Evolutionary conservation across 2,113 vertebrate species (phyloP), one percentile per base, ranked within the genome.

Genomic region (Leucosticte australis): DNA sequence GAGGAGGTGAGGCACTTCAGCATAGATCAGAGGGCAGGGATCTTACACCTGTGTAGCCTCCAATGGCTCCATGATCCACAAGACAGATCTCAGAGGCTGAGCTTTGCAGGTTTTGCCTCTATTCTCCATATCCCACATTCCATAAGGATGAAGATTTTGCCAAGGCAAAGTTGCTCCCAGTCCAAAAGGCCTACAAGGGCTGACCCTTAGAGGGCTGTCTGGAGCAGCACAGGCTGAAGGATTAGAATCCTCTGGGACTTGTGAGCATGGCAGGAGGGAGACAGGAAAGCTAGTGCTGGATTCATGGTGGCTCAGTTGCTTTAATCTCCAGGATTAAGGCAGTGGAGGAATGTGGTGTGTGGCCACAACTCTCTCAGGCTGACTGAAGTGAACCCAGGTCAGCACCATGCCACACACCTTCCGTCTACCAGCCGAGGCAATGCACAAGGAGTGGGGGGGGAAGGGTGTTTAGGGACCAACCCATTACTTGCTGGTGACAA

Each of bases 291-390:
- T 83, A 81, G 62, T 47, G 77, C 62, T 93, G 88, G 95, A 96
- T 87, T 96, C 94, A 80, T 8, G 23, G 89, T 81, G 85, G 74
- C 78, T 95, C 91, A 92, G 17, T 97, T 93, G 86, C 92, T 92
- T 95, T 95, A 97, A 97, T 95, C 94, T 95, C 85, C 37, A 3
- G 91, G 95, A 97, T 97, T 97, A 97, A 96, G 69, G 91, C 92
- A 85, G 75, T 39, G 47, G 75, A 94, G 95, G 95, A 96, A 97
- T 97, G 95, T 8, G 57, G 88, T 95, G 90, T 86, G 90, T 21
- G 53, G 94, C 89, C 3, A 2, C 5, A 35, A 96, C 80, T 85
- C 64, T 31, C 88, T 92, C 81, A 77, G 76, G 90, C 87, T 76
- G 87, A 95, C 87, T 89, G 92, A 90, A 94, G 74, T 96, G 96